Percentiles rank a stretch among this genome's conserved stretches.
Conservation (phyloP, 2,888 invertebrate species). For the Teleiodes luculella region DNA sequence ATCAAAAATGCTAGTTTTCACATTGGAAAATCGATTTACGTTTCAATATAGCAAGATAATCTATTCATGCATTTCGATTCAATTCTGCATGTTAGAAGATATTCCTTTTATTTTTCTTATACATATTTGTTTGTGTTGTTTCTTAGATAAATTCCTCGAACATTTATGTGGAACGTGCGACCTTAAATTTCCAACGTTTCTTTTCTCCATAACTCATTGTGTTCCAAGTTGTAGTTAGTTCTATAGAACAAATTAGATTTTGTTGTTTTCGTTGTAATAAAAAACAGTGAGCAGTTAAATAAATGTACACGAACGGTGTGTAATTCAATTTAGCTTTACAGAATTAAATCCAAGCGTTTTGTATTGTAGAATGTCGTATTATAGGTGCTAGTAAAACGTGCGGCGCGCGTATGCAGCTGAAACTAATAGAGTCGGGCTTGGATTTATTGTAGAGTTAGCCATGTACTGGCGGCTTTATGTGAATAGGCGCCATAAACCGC, state of each 20-base stretch:
- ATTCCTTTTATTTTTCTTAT: too few species aligned
- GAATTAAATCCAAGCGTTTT: conserved; percentile 44
- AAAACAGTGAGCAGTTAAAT: conserved; percentile 31
- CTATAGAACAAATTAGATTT: conserved; percentile 29
- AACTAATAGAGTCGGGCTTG: conserved; percentile 72
- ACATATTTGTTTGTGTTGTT: too few species aligned
- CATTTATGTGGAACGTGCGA: too few species aligned
- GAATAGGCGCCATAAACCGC: conserved; percentile 62
- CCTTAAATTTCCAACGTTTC: conserved; percentile 18
- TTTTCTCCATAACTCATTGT: conserved; percentile 2
- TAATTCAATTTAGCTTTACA: conserved; percentile 50
- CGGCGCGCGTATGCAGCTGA: conserved; percentile 65
- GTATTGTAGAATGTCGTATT: conserved; percentile 42
- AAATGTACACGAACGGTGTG: conserved; percentile 34
- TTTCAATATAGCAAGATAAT: too few species aligned
- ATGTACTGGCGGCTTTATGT: conserved; percentile 56
- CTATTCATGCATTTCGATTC: too few species aligned
- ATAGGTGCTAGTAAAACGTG: conserved; percentile 39
- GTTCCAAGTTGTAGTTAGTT: conserved; percentile 12
- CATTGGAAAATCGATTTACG: too few species aligned
- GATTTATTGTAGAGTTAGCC: conserved; percentile 56
- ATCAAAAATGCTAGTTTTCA: too few species aligned
- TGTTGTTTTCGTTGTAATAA: conserved; percentile 30
- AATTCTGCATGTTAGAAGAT: too few species aligned
- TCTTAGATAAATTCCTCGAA: too few species aligned